phyloP scores from a whole-genome alignment of 2,888 invertebrate genomes.

The Leucophenga montana region DNA sequence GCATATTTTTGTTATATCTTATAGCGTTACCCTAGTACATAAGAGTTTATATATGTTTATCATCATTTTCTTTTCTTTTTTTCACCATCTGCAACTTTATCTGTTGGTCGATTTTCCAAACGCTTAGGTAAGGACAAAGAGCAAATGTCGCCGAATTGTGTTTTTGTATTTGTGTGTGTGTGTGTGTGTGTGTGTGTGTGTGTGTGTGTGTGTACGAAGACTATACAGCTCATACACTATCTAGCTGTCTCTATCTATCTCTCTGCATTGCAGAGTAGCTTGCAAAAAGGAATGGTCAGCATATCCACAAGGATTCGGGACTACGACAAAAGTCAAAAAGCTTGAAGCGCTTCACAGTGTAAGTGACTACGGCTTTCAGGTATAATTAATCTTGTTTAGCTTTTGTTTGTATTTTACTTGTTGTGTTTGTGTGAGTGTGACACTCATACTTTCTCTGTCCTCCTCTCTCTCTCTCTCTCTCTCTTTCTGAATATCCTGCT shows the following conservation, averaged over 20 bases:
- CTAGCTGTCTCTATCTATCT: not conserved
- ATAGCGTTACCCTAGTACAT: not conserved
- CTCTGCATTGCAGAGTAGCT: not conserved
- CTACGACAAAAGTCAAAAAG: conserved; percentile 57
- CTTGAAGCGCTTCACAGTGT: conserved; percentile 47
- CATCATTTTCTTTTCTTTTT: not conserved
- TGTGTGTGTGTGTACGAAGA: not conserved
- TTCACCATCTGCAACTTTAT: conserved; percentile 43
- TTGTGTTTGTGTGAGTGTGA: conserved; percentile 15
- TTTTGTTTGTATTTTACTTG: conserved; percentile 34
- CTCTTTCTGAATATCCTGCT: conserved; percentile 54
- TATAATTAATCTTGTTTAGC: conserved; percentile 72
- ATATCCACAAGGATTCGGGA: not conserved
- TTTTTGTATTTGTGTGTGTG: not conserved
- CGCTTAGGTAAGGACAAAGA: conserved; percentile 52
- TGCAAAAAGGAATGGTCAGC: conserved; percentile 1
- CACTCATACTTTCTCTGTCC: no score
- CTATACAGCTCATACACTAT: no score
- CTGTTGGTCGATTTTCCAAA: conserved; percentile 60
- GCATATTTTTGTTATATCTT: no score
- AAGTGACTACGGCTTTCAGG: conserved; percentile 64
- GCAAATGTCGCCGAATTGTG: conserved; percentile 11
- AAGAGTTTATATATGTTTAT: not conserved
- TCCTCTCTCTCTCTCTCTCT: conserved; percentile 47
- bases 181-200: conserved; percentile 2